Evolutionary conservation across 2,797 vertebrate genomes (phyloP), one percentile per base, ranked within the genome.

Genomic region (Champsocephalus gunnari): DNA sequence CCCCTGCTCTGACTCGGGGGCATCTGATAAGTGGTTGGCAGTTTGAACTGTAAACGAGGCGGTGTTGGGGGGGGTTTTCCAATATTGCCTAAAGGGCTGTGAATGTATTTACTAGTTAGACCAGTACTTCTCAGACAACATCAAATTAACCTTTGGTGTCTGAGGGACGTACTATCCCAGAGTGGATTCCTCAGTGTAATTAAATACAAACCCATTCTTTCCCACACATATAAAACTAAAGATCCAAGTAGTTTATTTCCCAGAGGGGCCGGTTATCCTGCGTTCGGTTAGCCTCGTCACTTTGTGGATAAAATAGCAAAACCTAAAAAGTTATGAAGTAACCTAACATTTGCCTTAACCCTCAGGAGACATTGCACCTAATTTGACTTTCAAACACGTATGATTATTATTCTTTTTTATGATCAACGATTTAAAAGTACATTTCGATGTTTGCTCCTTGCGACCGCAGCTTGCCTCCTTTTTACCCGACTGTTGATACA

Each of bases 21-120:
- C 65, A 67, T 73, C 55, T 66, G 63, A 68, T 76, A 75, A 82
- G 65, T 72, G 24, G 21, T 49, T 81, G 77, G 86, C 77, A 79
- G 73, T 48, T 74, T 17, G 50, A 75, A 80, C 19, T 56, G 68
- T 74, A 79, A 74, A 75, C 62, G 50, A 67, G 56, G n/a, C 28
- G 16, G 76, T 44, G 51, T 73, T 81, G 66, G 21, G 38, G 21
- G 21, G 49, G 63, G 54, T 76, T 38, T 75, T 50, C 41, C 9
- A 28, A 28, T 21, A 3, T 9, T 51, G 69, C 67, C 61, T 73
- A 13, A 61, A 49, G 70, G 54, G 24, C 17, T 59, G 9, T 53
- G 49, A 69, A 56, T 60, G 19, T 17, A 38, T 77, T 62, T 43
- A 76, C 66, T 45, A 62, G 44, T 72, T 73, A 55, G 49, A 78